Percentiles rank a stretch among this genome's conserved stretches.
Evolutionary conservation across 2,888 invertebrate genomes (phyloP).

Genomic region (Andrena flavipes): DNA sequence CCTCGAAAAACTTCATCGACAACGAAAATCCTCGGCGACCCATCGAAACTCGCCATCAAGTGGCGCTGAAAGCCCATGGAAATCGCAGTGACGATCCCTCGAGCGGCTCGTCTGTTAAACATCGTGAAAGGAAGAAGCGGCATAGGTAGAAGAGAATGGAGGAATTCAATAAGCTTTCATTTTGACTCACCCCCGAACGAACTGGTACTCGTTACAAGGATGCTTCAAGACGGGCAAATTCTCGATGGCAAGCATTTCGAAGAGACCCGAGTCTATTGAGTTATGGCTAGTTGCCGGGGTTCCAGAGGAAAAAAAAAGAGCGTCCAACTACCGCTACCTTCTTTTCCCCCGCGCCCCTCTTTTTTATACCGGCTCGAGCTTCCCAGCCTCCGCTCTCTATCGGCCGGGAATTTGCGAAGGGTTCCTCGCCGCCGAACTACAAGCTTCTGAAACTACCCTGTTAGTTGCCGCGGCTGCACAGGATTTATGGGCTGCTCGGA

Average conservation of each 20-base stretch:
- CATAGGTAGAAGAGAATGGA: background rate
- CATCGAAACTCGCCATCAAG: conserved; percentile 1
- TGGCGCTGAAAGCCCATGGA: background rate
- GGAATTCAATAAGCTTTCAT: conserved; percentile 48
- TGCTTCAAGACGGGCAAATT: conserved; percentile 39
- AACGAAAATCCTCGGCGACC: background rate
- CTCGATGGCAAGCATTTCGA: conserved; percentile 49
- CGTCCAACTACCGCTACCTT: background rate
- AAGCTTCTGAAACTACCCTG: conserved; percentile 56
- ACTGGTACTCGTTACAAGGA: conserved; percentile 45
- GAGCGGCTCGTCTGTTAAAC: background rate
- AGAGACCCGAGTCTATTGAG: conserved; percentile 46
- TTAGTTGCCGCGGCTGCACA: conserved; percentile 45
- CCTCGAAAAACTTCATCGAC: background rate
- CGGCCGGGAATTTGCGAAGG: conserved; percentile 58
- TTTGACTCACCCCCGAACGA: conserved; percentile 30
- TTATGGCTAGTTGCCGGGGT: conserved; percentile 55
- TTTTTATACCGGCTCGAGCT: conserved; percentile 15
- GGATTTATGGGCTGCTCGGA: conserved; percentile 49
- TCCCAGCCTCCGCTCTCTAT: conserved; percentile 29
- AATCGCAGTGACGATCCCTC: conserved; percentile 4
- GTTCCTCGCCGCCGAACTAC: conserved; percentile 45
- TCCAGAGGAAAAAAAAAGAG: background rate
- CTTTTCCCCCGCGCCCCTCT: background rate
- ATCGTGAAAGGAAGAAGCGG: background rate